phyloP scores from a whole-genome alignment of 1,140 invertebrate species.

The Halesus radiatus region DNA sequence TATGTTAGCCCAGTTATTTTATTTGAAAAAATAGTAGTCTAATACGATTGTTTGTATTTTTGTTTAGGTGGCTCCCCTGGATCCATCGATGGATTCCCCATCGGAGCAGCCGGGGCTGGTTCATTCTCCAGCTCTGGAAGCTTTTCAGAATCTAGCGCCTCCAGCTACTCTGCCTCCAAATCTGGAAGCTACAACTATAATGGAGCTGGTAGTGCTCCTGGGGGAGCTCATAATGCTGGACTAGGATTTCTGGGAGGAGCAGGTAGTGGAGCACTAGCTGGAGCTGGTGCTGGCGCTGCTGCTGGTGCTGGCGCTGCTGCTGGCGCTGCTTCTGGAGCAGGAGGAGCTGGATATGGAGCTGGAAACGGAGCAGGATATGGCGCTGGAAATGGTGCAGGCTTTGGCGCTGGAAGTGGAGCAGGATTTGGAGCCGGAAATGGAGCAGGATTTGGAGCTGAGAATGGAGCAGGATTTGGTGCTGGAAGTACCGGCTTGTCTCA shows the following conservation, averaged over 20 bases:
- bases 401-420: background rate
- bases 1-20: too few species aligned
- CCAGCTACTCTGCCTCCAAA: conserved; percentile 47
- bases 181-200: conserved; percentile 42
- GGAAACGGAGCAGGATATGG: background rate
- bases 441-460: background rate
- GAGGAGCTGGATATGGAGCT: background rate
- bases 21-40: too few species aligned
- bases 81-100: too few species aligned
- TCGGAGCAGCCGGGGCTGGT: background rate
- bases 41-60: too few species aligned
- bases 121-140: conserved; percentile 44
- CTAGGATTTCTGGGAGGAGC: background rate
- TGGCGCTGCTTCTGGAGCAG: background rate
- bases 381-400: background rate
- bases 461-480: background rate
- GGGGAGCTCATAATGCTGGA: background rate
- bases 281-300: background rate
- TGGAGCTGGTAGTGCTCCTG: conserved; percentile 4
- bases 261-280: background rate
- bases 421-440: background rate
- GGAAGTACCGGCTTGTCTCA: background rate
- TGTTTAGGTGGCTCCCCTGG: too few species aligned
- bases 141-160: conserved; percentile 43
- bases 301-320: background rate